These are phyloP conservation scores for Eupeodes latifasciatus DNA, from an alignment of 2,888 invertebrate genomes.

Conservation along the genomic window DNA sequence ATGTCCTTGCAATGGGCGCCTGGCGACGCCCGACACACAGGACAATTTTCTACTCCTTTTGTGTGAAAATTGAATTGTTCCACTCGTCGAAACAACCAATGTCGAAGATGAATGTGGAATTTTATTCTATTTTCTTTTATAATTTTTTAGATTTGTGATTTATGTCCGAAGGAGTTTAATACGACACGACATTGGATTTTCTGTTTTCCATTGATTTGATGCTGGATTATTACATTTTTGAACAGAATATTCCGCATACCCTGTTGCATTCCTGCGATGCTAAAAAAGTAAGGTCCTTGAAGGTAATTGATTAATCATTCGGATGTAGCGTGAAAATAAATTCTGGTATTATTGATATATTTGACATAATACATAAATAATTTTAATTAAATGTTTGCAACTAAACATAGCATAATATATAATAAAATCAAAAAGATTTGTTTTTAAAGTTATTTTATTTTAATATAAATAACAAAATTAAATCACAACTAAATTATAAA, in stretches of 20 bases:
- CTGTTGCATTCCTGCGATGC: constrained; percentile 13
- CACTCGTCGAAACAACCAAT: constrained; percentile 47
- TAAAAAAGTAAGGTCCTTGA: not conserved
- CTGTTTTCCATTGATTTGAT: constrained; percentile 45
- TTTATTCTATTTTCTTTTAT: constrained; percentile 33
- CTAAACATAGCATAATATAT: too few relatives aligned
- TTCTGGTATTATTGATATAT: not conserved
- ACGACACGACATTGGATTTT: constrained; percentile 43
- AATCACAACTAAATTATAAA: too few relatives aligned
- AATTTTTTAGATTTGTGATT: constrained; percentile 44
- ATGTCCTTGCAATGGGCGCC: constrained; percentile 41
- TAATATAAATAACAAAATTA: too few relatives aligned
- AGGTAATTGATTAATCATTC: constrained; percentile 49
- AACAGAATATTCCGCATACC: constrained; percentile 20
- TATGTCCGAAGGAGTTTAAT: constrained; percentile 74
- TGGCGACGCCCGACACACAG: constrained; percentile 1
- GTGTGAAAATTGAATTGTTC: constrained; percentile 75
- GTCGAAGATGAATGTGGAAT: constrained; percentile 69
- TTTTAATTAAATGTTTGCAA: too few relatives aligned
- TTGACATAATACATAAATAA: too few relatives aligned
- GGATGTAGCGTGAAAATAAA: constrained; percentile 5
- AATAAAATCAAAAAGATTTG: too few relatives aligned
- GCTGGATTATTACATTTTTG: constrained; percentile 55
- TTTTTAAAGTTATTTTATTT: too few relatives aligned
- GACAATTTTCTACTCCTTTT: constrained; percentile 54